A percentile compares a stretch with the other conserved stretches of the same genome.
These are phyloP conservation scores for Macrobrachium rosenbergii DNA, from an alignment of 1,140 invertebrate genomes.

Conservation along the genomic window DNA sequence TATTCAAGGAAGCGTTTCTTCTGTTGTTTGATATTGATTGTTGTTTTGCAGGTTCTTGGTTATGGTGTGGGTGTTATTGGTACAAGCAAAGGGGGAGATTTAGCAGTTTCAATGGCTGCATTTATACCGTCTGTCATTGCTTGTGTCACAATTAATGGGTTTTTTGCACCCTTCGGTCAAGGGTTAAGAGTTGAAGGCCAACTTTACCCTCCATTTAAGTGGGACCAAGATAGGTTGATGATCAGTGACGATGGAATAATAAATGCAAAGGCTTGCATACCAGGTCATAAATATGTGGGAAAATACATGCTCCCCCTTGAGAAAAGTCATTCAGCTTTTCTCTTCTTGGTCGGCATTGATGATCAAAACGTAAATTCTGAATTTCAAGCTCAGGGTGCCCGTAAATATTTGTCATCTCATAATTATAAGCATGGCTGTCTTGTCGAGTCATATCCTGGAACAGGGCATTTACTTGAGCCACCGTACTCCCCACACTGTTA, in stretches of 20 bases:
- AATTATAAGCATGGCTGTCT: background rate
- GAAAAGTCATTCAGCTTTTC: constrained; percentile 29
- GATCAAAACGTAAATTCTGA: constrained; percentile 27
- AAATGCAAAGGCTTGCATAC: background rate
- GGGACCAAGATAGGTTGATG: no score
- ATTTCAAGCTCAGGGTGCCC: background rate
- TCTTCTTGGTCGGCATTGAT: constrained; percentile 24
- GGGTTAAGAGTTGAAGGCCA: constrained; percentile 6
- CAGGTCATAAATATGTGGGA: background rate
- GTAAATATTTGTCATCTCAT: background rate
- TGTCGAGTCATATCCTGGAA: background rate
- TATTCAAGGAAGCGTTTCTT: no score
- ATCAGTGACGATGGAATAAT: constrained; percentile 7
- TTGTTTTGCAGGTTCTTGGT: constrained; percentile 24
- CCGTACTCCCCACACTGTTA: constrained; percentile 18
- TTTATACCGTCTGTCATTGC: constrained; percentile 31
- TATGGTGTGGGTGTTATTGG: constrained; percentile 33
- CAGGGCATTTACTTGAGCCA: constrained; percentile 34
- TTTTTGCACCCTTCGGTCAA: background rate
- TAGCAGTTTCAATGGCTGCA: constrained; percentile 33
- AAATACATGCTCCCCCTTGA: constrained; percentile 9
- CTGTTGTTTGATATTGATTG: no score
- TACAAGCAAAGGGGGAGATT: constrained; percentile 34
- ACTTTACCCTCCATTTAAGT: background rate
- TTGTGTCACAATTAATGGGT: constrained; percentile 30